These are phyloP conservation scores for Orthosia gracilis DNA, from an alignment of 2,888 invertebrate genomes.

Conservation along the genomic window DNA sequence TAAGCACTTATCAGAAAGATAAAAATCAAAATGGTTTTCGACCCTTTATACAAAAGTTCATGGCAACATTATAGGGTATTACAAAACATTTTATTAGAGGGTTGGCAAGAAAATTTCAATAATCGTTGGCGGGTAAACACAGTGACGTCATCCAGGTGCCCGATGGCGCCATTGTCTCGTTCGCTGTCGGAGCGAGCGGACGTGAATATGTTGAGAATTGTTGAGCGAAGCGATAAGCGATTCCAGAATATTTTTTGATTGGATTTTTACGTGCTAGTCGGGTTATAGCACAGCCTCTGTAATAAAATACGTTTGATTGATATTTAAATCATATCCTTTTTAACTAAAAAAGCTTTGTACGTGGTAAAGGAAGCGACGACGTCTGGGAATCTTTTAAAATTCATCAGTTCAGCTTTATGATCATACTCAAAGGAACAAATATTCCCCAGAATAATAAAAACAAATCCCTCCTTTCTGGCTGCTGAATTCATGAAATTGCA, in stretches of 20 bases:
- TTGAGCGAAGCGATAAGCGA: no score
- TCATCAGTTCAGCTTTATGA: slow-evolving; percentile 15
- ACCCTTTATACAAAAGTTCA: slow-evolving; percentile 51
- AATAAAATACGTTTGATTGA: no score
- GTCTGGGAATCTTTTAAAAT: neutral
- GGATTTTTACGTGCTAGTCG: no score
- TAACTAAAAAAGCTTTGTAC: neutral
- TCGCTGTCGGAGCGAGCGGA: slow-evolving; percentile 13
- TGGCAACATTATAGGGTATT: no score
- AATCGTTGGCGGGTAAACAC: slow-evolving; percentile 27
- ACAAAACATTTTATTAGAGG: slow-evolving; percentile 52
- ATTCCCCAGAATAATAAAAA: slow-evolving; percentile 18
- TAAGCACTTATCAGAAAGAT: no score
- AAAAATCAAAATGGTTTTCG: slow-evolving; percentile 45
- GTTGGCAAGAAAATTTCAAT: slow-evolving; percentile 65
- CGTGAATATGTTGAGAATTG: slow-evolving; percentile 9
- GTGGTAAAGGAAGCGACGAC: neutral
- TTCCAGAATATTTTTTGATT: no score
- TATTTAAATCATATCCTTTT: no score
- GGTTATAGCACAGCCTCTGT: neutral
- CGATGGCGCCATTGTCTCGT: neutral
- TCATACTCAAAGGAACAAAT: slow-evolving; percentile 21
- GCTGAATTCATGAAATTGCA: neutral
- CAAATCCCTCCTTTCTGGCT: slow-evolving; percentile 8
- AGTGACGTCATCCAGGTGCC: slow-evolving; percentile 56